Evolutionary conservation across 2,888 invertebrate genomes (phyloP), one percentile per base, ranked within the genome.

Genomic region (Cryptosula pallasiana): DNA sequence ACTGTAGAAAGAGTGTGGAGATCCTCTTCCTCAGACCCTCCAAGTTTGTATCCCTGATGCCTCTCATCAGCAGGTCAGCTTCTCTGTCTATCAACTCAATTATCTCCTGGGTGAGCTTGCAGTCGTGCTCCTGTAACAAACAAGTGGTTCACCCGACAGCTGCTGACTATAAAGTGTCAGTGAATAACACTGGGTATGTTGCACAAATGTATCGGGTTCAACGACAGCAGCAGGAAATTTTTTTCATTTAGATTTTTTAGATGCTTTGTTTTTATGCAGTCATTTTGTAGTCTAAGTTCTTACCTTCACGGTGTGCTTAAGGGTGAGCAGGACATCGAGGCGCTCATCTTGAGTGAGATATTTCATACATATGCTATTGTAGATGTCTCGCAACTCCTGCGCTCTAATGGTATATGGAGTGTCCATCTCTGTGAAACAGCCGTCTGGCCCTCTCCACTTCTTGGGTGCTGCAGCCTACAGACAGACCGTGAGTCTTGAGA

Each of bases 391-490:
- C 69, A 92, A 87, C 79, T 91, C 90, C 71, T 90, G 89, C 23
- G 92, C 93, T 78, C 90, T 89, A 79, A 93, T 92, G 27, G 91
- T 91, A 81, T 91, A 91, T 71, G 92, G 81, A 0, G 93, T 91
- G 77, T 94, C 91, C 91, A 95, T 90, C 76, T 90, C 89, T 25
- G 93, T 88, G 45, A 89, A 75, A 73, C 82, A 80, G 27, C 90
- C 90, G 79, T 91, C 91, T 77, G 89, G 89, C 36, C 90, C 90
- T 74, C 88, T 88, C 91, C 93, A 93, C 73, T 89, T 88, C 57
- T 91, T 88, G 0, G 95, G 91, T 76, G 84, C 79, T 1, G 84
- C 81, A 72, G 84, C 81, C 83, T 84, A 72, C 9, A 27, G 25
- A 25, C n/a, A 45, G n/a, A n/a, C n/a, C n/a, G n/a, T n/a, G n/a